Conservation (phyloP, 35 echinoderm and acorn worm genomes). For the Apostichopus japonicus region DNA sequence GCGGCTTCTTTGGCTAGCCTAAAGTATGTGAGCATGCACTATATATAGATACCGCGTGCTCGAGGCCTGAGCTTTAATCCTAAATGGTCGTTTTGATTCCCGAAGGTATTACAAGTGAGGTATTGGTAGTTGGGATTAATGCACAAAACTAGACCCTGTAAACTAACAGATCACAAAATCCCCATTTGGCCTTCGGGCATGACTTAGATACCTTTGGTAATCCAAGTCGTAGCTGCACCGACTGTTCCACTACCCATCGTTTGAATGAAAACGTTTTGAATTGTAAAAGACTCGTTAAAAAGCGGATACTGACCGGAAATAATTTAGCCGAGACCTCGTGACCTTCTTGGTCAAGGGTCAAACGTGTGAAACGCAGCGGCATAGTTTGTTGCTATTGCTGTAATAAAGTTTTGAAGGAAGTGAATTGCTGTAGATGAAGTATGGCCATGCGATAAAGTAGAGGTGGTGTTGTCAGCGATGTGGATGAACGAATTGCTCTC, state of each 20-base stretch:
- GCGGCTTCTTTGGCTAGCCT: conserved; percentile 1
- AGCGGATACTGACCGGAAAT: conserved; percentile 45
- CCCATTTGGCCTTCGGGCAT: not conserved
- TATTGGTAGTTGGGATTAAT: conserved; percentile 2
- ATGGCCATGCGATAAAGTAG: too few species aligned
- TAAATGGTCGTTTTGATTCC: conserved; percentile 30
- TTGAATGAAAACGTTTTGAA: not conserved
- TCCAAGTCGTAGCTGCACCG: not conserved
- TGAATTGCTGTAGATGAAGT: not conserved
- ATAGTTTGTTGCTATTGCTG: not conserved
- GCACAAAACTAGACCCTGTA: conserved; percentile 5
- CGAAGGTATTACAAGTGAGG: not conserved
- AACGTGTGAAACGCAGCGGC: not conserved
- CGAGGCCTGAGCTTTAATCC: conserved; percentile 22
- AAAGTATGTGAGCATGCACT: conserved; percentile 10
- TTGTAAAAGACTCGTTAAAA: not conserved
- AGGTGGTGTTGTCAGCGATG: too few species aligned
- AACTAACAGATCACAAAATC: conserved; percentile 10
- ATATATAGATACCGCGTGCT: not conserved
- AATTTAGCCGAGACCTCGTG: not conserved
- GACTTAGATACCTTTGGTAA: conserved; percentile 13
- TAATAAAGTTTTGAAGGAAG: not conserved
- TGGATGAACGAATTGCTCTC: too few species aligned
- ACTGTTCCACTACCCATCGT: not conserved
- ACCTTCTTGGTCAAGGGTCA: conserved; percentile 4